Conservation (phyloP, 2,797 vertebrate species). For the Rhinatrema bivittatum region DNA sequence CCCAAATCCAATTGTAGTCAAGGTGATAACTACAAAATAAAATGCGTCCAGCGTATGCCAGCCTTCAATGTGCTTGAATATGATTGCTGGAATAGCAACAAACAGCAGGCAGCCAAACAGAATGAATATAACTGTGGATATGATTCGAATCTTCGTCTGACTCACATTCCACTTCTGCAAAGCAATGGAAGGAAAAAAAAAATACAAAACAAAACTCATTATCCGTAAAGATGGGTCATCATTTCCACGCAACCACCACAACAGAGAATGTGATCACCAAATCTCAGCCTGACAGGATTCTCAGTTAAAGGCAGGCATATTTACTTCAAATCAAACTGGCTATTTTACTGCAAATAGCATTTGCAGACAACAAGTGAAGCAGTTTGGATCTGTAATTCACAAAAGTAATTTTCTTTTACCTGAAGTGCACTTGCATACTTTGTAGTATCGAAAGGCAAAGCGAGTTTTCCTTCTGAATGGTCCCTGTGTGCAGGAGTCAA, state of each 20-base stretch:
- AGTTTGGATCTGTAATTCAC: no score
- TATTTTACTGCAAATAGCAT: background rate
- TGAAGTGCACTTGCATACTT: background rate
- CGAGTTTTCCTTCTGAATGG: no score
- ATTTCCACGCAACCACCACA: background rate
- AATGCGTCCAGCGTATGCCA: constrained; percentile 93
- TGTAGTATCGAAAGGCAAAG: background rate
- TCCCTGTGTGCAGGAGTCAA: no score
- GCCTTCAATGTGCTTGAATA: constrained; percentile 95
- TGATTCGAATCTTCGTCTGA: constrained; percentile 94
- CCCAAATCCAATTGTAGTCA: constrained; percentile 95
- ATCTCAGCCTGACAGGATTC: background rate
- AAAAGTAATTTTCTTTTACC: background rate
- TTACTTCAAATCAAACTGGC: constrained; percentile 1
- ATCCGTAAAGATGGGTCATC: background rate
- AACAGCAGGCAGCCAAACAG: constrained; percentile 93
- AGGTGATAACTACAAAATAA: constrained; percentile 96
- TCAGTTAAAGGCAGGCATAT: background rate
- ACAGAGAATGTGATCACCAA: rapidly evolving
- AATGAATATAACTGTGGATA: constrained; percentile 94
- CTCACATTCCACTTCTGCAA: constrained; percentile 93
- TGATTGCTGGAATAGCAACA: constrained; percentile 87
- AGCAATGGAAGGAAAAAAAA: constrained; percentile 13
- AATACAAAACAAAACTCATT: constrained; percentile 1
- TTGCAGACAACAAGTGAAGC: background rate